These are phyloP conservation scores for Myotis findleyi DNA, from an alignment of 2,797 vertebrate species.

Conservation along the genomic window DNA sequence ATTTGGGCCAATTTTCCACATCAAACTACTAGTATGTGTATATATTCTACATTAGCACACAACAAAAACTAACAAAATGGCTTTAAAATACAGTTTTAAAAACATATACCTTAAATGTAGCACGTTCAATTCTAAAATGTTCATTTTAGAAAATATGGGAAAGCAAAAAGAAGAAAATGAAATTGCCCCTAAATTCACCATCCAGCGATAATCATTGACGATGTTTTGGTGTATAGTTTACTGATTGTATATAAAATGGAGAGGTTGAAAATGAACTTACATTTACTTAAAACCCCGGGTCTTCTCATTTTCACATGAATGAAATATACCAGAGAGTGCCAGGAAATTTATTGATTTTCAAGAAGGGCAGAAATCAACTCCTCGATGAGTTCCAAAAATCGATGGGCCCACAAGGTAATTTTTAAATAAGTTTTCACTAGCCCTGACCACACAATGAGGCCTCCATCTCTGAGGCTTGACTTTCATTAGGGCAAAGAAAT, in stretches of 20 bases:
- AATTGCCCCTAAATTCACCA: background rate
- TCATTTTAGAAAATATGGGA: background rate
- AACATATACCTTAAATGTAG: background rate
- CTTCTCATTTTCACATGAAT: background rate
- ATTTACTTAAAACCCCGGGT: background rate
- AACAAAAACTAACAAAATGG: background rate
- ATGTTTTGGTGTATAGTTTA: background rate
- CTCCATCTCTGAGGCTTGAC: background rate
- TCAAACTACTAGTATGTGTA: background rate
- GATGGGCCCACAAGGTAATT: background rate
- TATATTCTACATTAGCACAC: background rate
- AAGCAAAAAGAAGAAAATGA: background rate
- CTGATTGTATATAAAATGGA: background rate
- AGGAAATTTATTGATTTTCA: background rate
- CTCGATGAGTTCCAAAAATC: background rate
- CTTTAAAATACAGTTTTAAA: conserved; percentile 4
- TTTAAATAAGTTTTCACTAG: background rate
- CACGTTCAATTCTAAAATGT: background rate
- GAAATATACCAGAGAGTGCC: background rate
- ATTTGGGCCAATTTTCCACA: background rate
- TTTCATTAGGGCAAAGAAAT: background rate
- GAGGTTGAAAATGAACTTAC: background rate
- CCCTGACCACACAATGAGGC: too few relatives aligned
- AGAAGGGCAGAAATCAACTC: background rate
- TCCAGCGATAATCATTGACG: background rate